A percentile compares a stretch with the other conserved stretches of the same genome.
These are phyloP conservation scores for Dromius quadrimaculatus DNA, from an alignment of 2,888 invertebrate genomes.

Conservation along the genomic window DNA sequence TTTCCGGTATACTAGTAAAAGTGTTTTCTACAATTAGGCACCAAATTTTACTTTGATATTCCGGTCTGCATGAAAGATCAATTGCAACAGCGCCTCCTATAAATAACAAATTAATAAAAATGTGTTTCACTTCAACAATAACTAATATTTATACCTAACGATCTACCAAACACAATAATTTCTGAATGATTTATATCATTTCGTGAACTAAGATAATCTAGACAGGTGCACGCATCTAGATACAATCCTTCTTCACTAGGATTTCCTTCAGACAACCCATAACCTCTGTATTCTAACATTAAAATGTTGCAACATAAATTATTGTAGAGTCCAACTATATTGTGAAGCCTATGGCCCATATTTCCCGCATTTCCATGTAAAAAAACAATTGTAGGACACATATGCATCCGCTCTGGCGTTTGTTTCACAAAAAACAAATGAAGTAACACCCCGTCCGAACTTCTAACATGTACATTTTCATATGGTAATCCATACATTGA, in stretches of 20 bases:
- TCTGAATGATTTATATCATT: constrained; percentile 86
- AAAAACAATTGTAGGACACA: constrained; percentile 87
- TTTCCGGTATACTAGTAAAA: constrained; percentile 94
- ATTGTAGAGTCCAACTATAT: constrained; percentile 87
- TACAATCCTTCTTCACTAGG: constrained; percentile 91
- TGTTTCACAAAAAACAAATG: constrained; percentile 88
- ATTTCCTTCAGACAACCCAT: constrained; percentile 89
- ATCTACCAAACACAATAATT: constrained; percentile 92
- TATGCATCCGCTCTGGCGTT: constrained; percentile 74
- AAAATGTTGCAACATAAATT: constrained; percentile 87
- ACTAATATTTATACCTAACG: constrained; percentile 73
- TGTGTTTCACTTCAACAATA: constrained; percentile 59
- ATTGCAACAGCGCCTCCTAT: constrained; percentile 93
- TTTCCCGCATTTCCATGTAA: constrained; percentile 98
- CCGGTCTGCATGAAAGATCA: constrained; percentile 82
- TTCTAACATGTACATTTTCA: constrained; percentile 83
- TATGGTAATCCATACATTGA: constrained; percentile 87
- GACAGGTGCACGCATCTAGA: constrained; percentile 87
- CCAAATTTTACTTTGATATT: constrained; percentile 84
- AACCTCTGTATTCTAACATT: constrained; percentile 95
- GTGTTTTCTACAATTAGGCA: constrained; percentile 94
- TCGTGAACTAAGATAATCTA: constrained; percentile 85
- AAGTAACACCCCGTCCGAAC: constrained; percentile 80
- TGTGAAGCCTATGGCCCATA: constrained; percentile 92
- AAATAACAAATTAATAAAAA: constrained; percentile 32